Evolutionary conservation across 2,888 invertebrate genomes (phyloP).

Genomic region (Scelioninae gen. 1): DNA sequence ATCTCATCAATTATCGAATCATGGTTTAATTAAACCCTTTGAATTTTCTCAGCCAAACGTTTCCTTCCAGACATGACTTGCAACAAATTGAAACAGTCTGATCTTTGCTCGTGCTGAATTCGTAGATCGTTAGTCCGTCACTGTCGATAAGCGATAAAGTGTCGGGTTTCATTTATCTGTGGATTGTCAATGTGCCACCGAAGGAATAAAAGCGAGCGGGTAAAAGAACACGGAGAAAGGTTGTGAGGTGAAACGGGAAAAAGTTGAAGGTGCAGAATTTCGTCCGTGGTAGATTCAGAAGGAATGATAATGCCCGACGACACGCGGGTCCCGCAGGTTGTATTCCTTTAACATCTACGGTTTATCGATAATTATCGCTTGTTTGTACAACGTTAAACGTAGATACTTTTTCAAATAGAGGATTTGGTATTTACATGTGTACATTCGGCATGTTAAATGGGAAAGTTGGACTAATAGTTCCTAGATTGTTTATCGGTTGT

Average conservation of each 20-base stretch:
- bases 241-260: neutral
- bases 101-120: slow-evolving; percentile 33
- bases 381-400: slow-evolving; percentile 34
- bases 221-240: slow-evolving; percentile 15
- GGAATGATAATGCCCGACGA: slow-evolving; percentile 28
- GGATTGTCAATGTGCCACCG: slow-evolving; percentile 20
- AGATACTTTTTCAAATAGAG: slow-evolving; percentile 11
- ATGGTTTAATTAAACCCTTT: slow-evolving; percentile 36
- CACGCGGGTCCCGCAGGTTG: slow-evolving; percentile 45
- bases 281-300: slow-evolving; percentile 30
- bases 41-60: slow-evolving; percentile 19
- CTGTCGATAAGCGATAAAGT: slow-evolving; percentile 41
- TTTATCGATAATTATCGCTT: slow-evolving; percentile 44
- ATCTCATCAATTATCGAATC: slow-evolving; percentile 52
- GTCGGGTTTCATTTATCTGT: slow-evolving; percentile 43
- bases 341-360: slow-evolving; percentile 10
- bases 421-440: slow-evolving; percentile 18
- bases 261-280: slow-evolving; percentile 21
- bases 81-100: slow-evolving; percentile 48
- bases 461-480: neutral
- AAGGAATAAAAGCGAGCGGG: slow-evolving; percentile 12
- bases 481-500: no score
- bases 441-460: neutral
- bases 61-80: slow-evolving; percentile 39
- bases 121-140: slow-evolving; percentile 40